Evolutionary conservation across 2,113 vertebrate species (phyloP).

Genomic region (Dunckerocampus dactyliophorus): DNA sequence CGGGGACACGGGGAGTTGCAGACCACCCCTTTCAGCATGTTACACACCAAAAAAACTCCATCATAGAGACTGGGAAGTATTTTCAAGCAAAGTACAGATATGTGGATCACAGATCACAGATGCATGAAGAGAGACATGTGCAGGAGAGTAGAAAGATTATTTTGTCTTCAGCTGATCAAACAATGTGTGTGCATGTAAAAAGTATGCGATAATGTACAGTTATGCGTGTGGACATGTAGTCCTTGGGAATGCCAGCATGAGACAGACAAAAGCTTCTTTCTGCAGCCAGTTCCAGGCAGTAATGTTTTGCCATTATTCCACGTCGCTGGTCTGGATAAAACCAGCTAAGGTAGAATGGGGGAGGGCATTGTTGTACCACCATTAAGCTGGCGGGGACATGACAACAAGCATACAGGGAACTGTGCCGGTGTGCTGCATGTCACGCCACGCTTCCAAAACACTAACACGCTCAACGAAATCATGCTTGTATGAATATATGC

Average conservation of each 20-base stretch:
- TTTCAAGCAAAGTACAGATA: conserved; percentile 1
- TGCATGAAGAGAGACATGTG: not conserved
- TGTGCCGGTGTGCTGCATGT: not conserved
- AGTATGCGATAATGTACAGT: not conserved
- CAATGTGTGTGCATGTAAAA: not conserved
- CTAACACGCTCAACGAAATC: not conserved
- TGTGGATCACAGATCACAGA: not conserved
- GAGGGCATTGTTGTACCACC: conserved; percentile 3
- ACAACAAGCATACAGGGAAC: not conserved
- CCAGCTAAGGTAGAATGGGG: not conserved
- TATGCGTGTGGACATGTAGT: not conserved
- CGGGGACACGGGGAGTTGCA: conserved; percentile 7
- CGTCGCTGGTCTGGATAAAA: conserved; percentile 3
- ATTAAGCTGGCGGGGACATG: conserved; percentile 2
- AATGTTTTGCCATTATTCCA: conserved; percentile 6
- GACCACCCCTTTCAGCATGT: conserved; percentile 19
- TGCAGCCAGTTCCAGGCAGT: conserved; percentile 1
- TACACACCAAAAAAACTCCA: not conserved
- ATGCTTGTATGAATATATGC: too few relatives aligned
- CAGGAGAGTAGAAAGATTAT: not conserved
- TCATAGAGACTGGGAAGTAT: not conserved
- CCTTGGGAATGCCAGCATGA: not conserved
- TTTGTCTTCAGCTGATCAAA: not conserved
- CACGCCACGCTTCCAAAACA: conserved; percentile 1
- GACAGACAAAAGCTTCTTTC: not conserved